Evolutionary conservation across 1,140 invertebrate species (phyloP), one percentile per base, ranked within the genome.

Genomic region (Matsumurasca onukii): DNA sequence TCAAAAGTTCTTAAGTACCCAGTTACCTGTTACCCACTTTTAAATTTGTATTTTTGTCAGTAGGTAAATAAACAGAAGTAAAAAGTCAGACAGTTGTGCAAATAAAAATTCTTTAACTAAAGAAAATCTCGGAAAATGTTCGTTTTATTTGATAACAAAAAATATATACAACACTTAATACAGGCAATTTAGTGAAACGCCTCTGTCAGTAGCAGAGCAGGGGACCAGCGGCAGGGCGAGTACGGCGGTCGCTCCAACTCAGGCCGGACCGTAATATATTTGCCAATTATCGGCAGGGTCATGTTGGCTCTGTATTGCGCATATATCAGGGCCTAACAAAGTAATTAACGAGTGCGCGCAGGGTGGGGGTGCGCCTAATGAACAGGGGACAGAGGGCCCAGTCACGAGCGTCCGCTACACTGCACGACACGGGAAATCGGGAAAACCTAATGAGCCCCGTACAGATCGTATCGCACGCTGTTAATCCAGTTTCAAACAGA

Each of bases 321-420:
- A 59, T 59, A 59, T 27, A 59, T 59, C 55, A 59, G 55, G 3
- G 55, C 22, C 55, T 59, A 59, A 59, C 55, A 59, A 59, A 59
- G 55, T 59, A 59, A 59, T 59, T 59, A 59, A 59, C 55, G 55
- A 27, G 55, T 39, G 55, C 2, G 15, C n/a, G 25, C 24, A 9
- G 25, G 55, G 22, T 2, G 2, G 55, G 55, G 55, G 55, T 59
- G 55, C 25, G 24, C 25, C 55, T 59, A 59, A 59, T 59, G 55
- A 59, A 59, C 55, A 29, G 25, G 55, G 30, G 55, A 59, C 55
- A 59, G 30, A 59, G 24, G 5, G 55, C 22, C 22, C 24, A 24
- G 55, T 59, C 55, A 59, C 55, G 55, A 59, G 15, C 15, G 55
- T 22, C 49, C 34, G 5, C 5, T 39, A 39, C 34, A 39, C 5